A percentile compares a stretch with the other conserved stretches of the same genome.
Conservation (phyloP, 2,888 invertebrate genomes). For the Exephanes ischioxanthus region DNA sequence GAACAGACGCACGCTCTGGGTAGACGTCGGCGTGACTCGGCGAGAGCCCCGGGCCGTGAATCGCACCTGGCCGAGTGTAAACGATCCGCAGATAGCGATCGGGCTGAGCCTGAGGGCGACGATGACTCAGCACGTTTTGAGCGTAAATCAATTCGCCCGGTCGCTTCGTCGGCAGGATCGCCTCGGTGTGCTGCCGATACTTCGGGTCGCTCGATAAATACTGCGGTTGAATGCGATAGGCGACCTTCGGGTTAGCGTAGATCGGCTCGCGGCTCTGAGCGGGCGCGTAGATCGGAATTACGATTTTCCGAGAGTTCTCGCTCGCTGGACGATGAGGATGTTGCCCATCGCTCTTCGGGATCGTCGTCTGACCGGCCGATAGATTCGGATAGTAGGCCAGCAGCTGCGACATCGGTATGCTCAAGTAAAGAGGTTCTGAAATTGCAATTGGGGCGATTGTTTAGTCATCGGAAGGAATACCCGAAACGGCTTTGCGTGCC, state of each 20-base stretch:
- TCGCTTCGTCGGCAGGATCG: constrained; percentile 71
- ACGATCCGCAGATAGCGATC: constrained; percentile 78
- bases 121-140: constrained; percentile 54
- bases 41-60: constrained; percentile 74
- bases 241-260: constrained; percentile 71
- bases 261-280: constrained; percentile 74
- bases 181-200: constrained; percentile 72
- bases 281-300: constrained; percentile 77
- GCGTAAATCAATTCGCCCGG: constrained; percentile 73
- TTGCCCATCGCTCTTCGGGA: constrained; percentile 71
- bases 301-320: constrained; percentile 73
- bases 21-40: constrained; percentile 72
- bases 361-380: constrained; percentile 50
- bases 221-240: constrained; percentile 77
- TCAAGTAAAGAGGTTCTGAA: constrained; percentile 77
- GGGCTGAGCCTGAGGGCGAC: constrained; percentile 48
- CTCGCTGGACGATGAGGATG: constrained; percentile 71
- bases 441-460: neutral
- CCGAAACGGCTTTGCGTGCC: too few relatives aligned
- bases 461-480: neutral
- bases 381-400: constrained; percentile 79
- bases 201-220: constrained; percentile 69
- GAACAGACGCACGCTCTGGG: constrained; percentile 73
- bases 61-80: constrained; percentile 75
- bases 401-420: constrained; percentile 79